phyloP scores from a whole-genome alignment of 2,888 invertebrate species.

The Caenorhabditis becei region DNA sequence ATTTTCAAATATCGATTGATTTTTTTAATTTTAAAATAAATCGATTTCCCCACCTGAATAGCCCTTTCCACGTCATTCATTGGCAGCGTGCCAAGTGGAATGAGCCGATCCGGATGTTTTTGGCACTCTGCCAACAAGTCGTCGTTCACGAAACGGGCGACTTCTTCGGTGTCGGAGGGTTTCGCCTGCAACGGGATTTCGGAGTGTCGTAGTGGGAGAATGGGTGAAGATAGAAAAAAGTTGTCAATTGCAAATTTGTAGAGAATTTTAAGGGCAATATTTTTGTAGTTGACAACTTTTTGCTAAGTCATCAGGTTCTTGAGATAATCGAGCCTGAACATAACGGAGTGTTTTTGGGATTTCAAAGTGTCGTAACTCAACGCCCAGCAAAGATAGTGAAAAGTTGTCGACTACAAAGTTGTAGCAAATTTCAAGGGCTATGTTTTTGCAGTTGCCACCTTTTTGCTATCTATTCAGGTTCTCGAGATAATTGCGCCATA shows the following conservation, averaged over 20 bases:
- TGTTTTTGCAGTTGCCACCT: background rate
- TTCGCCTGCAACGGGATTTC: conserved; percentile 83
- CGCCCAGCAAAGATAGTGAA: too few species aligned
- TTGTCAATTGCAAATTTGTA: too few species aligned
- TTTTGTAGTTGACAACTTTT: too few species aligned
- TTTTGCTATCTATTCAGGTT: background rate
- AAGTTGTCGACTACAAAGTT: too few species aligned
- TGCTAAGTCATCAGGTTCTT: too few species aligned
- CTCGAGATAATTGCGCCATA: too few species aligned
- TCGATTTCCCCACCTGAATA: conserved; percentile 76
- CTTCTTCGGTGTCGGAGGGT: conserved; percentile 83
- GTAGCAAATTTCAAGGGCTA: background rate
- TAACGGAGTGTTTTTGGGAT: too few species aligned
- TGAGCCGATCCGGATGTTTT: conserved; percentile 83
- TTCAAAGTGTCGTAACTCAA: background rate
- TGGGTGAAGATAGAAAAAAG: too few species aligned
- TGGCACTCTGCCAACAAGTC: conserved; percentile 83
- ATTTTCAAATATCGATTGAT: too few species aligned
- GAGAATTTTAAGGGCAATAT: too few species aligned
- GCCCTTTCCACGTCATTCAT: conserved; percentile 84
- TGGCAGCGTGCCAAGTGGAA: conserved; percentile 84
- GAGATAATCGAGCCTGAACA: too few species aligned
- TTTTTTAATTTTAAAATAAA: conserved; percentile 1
- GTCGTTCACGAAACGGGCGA: conserved; percentile 84
- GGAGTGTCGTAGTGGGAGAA: too few species aligned